phyloP scores from a whole-genome alignment of 2,888 invertebrate species.

The Smittia aterrima region DNA sequence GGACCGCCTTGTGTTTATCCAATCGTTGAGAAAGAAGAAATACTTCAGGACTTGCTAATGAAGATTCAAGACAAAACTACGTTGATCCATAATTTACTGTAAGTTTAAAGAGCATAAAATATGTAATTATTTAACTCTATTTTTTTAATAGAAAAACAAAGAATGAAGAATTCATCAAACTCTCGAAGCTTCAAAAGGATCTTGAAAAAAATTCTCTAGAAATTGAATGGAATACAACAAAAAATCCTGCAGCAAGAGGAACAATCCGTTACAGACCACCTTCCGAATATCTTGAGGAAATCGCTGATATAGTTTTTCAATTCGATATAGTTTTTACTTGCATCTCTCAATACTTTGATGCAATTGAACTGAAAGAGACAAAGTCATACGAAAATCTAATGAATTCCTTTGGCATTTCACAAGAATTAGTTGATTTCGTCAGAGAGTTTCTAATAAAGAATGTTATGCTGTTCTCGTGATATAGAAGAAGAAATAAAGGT shows the following conservation, averaged over 20 bases:
- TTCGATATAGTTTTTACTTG: neutral
- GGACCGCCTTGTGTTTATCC: neutral
- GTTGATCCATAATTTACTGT: neutral
- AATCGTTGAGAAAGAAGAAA: neutral
- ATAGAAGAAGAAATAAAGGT: neutral
- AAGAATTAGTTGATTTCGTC: neutral
- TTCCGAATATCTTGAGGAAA: neutral
- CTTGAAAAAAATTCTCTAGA: neutral
- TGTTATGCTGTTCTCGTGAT: neutral
- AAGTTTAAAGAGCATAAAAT: neutral
- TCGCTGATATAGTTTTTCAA: constrained; percentile 23
- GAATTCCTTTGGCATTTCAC: constrained; percentile 13
- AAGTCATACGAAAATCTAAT: constrained; percentile 7
- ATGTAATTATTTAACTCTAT: neutral
- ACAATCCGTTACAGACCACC: neutral
- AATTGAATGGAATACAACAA: neutral
- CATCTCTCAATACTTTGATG: constrained; percentile 18
- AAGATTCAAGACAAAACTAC: constrained; percentile 1
- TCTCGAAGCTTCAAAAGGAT: neutral
- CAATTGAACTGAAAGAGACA: neutral
- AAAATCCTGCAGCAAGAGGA: neutral
- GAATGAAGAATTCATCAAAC: neutral
- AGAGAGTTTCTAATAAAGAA: constrained; percentile 18
- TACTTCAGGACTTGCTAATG: neutral
- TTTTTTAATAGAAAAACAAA: neutral